phyloP scores from a whole-genome alignment of 2,888 invertebrate genomes.

The Zygogramma bicolorata region DNA sequence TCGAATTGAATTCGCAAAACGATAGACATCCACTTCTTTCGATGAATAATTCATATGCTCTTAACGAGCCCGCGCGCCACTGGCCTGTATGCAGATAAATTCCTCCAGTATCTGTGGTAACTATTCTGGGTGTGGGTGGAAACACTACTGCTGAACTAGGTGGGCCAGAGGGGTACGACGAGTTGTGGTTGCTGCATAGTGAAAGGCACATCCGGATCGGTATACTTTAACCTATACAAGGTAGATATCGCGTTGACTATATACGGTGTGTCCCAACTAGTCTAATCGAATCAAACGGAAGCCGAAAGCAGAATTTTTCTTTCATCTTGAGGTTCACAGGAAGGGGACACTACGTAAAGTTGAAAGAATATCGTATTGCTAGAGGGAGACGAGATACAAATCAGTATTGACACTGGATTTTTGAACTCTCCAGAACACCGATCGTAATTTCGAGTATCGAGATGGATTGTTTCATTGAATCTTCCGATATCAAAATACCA shows the following conservation, averaged over 20 bases:
- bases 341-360: no score
- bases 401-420: no score
- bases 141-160: conserved; percentile 61
- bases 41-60: background rate
- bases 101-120: conserved; percentile 60
- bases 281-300: no score
- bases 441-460: no score
- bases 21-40: background rate
- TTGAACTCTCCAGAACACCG: no score
- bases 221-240: conserved; percentile 34
- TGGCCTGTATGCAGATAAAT: conserved; percentile 60
- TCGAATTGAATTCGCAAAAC: background rate
- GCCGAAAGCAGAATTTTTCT: no score
- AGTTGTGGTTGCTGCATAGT: conserved; percentile 63
- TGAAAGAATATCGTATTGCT: no score
- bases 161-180: conserved; percentile 54
- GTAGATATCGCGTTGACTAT: conserved; percentile 12
- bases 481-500: no score
- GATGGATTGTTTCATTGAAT: no score
- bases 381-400: no score
- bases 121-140: conserved; percentile 65
- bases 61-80: conserved; percentile 22
- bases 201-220: conserved; percentile 66
- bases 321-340: no score
- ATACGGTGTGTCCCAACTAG: conserved; percentile 13